Evolutionary conservation across 2,797 vertebrate species (phyloP).

Genomic region (Semaprochilodus insignis): DNA sequence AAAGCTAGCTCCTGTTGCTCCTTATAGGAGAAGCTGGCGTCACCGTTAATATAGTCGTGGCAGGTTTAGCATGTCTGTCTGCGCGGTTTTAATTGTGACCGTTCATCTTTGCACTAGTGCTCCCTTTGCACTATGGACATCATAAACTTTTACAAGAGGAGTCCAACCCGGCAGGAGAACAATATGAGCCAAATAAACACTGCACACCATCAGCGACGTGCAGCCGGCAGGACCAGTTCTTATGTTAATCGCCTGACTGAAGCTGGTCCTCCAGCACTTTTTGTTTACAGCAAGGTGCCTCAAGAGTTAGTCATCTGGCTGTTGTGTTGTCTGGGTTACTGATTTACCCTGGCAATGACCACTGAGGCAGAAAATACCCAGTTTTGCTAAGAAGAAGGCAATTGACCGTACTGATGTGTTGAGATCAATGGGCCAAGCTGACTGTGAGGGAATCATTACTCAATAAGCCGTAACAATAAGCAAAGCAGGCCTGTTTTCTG

Average conservation of each 20-base stretch:
- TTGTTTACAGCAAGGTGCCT: constrained; percentile 9
- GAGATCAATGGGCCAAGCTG: constrained; percentile 12
- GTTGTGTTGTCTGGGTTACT: constrained; percentile 56
- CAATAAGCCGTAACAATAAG: not conserved
- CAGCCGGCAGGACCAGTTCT: constrained; percentile 27
- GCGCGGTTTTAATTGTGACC: constrained; percentile 16
- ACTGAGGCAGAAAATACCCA: constrained; percentile 30
- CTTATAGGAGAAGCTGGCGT: constrained; percentile 18
- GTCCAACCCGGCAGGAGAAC: constrained; percentile 31
- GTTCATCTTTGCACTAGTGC: constrained; percentile 18
- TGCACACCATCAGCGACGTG: constrained; percentile 1
- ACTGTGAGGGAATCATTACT: not conserved
- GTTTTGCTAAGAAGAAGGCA: constrained; percentile 21
- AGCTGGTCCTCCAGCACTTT: constrained; percentile 10
- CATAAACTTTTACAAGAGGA: constrained; percentile 55
- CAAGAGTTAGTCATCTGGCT: constrained; percentile 23
- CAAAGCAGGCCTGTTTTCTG: not conserved
- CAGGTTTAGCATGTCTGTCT: constrained; percentile 49
- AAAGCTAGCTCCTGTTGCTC: constrained; percentile 31
- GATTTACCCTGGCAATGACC: constrained; percentile 51
- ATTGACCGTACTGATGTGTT: constrained; percentile 22
- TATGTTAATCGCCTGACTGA: constrained; percentile 44
- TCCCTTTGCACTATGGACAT: constrained; percentile 45
- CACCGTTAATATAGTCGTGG: constrained; percentile 27
- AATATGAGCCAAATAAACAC: constrained; percentile 34